Evolutionary conservation across 2,888 invertebrate genomes (phyloP).

Genomic region (Cataglyphis cursor): DNA sequence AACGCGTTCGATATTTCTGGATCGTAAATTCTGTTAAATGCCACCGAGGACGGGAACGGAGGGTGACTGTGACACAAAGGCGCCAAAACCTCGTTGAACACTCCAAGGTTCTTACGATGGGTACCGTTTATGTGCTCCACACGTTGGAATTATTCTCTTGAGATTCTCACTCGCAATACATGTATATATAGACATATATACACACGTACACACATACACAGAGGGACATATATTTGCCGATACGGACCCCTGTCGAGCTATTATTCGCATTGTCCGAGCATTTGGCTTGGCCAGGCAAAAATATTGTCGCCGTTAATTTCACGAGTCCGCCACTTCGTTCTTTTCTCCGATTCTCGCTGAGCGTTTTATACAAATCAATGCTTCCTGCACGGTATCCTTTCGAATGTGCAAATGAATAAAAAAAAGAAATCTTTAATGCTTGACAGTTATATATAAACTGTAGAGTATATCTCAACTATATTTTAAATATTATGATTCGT

Average conservation of each 20-base stretch:
- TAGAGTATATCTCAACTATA: background rate
- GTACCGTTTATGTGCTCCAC: conserved; percentile 22
- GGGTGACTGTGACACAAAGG: conserved; percentile 42
- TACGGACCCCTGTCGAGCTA: conserved; percentile 60
- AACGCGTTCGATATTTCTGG: conserved; percentile 37
- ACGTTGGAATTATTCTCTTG: conserved; percentile 46
- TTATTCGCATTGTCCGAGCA: conserved; percentile 70
- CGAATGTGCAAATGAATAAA: conserved; percentile 29
- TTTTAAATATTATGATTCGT: background rate
- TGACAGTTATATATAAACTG: conserved; percentile 1
- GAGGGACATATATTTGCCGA: background rate
- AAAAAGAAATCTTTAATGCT: conserved; percentile 23
- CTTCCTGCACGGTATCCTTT: conserved; percentile 19
- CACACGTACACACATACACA: background rate
- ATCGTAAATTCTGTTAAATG: conserved; percentile 53
- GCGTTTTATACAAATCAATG: conserved; percentile 37
- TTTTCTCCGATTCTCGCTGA: conserved; percentile 25
- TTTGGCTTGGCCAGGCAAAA: conserved; percentile 59
- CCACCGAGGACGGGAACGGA: conserved; percentile 18
- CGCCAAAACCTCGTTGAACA: conserved; percentile 46
- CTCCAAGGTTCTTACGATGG: conserved; percentile 42
- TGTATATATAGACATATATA: too few species aligned
- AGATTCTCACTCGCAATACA: conserved; percentile 35
- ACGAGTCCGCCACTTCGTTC: conserved; percentile 42
- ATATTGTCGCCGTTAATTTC: conserved; percentile 55